phyloP scores from a whole-genome alignment of 2,888 invertebrate species.

The Lucinisca nassula region DNA sequence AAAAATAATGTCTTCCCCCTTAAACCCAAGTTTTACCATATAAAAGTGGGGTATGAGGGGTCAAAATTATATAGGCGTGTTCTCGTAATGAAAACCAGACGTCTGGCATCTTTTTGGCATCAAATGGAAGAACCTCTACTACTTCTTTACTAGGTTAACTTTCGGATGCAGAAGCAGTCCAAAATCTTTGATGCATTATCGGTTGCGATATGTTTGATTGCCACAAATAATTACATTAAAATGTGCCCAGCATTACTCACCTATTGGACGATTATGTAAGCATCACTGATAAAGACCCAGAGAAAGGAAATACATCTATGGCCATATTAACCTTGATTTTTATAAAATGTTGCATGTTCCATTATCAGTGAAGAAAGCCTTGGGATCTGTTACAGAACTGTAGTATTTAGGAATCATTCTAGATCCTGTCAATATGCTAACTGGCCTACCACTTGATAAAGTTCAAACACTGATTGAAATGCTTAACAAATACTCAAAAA shows the following conservation, averaged over 20 bases:
- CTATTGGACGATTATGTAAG: conserved; percentile 58
- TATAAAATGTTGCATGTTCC: conserved; percentile 15
- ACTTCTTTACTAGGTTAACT: conserved; percentile 34
- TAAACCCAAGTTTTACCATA: no score
- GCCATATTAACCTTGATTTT: conserved; percentile 21
- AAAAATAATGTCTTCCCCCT: no score
- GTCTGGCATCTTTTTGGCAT: conserved; percentile 44
- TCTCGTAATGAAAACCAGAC: no score
- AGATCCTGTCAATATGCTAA: conserved; percentile 34
- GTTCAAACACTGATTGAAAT: background rate
- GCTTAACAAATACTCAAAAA: background rate
- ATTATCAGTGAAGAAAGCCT: conserved; percentile 29
- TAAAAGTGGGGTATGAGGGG: no score
- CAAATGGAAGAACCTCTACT: conserved; percentile 53
- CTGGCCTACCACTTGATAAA: background rate
- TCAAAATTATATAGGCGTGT: no score
- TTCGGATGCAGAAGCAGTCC: conserved; percentile 54
- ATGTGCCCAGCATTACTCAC: conserved; percentile 26
- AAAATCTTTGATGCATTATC: conserved; percentile 37
- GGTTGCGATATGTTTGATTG: conserved; percentile 39
- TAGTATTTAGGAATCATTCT: conserved; percentile 45
- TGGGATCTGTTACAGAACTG: conserved; percentile 15
- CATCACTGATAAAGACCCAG: conserved; percentile 4
- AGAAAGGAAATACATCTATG: conserved; percentile 12
- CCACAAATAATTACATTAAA: conserved; percentile 49